A percentile compares a stretch with the other conserved stretches of the same genome.
Conservation (phyloP, 2,888 invertebrate genomes). For the Imbricaverruca yamaguchii region DNA sequence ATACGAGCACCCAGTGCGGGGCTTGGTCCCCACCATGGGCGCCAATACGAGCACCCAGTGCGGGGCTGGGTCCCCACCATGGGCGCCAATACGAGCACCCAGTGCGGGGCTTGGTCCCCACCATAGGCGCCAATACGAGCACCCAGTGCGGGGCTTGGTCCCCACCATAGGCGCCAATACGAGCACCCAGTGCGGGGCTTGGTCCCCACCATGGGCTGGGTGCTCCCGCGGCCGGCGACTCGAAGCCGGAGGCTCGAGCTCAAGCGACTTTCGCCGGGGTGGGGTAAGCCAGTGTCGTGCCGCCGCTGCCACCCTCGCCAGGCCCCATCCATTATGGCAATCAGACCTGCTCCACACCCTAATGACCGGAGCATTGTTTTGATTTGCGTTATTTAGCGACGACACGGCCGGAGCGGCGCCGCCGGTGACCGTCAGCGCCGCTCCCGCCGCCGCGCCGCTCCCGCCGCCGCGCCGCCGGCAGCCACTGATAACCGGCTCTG, state of each 20-base stretch:
- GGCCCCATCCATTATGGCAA: not conserved
- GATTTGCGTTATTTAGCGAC: constrained; percentile 7
- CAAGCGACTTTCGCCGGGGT: not conserved
- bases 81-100: not conserved
- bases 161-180: not conserved
- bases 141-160: not conserved
- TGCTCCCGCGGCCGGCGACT: not conserved
- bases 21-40: not conserved
- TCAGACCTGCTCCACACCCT: not conserved
- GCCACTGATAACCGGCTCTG: not conserved
- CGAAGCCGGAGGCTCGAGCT: not conserved
- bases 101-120: not conserved
- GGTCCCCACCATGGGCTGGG: not conserved
- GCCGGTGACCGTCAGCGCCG: too few species aligned
- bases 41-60: not conserved
- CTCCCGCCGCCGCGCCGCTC: too few species aligned
- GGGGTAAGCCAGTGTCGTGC: not conserved
- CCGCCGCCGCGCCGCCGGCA: not conserved
- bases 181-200: not conserved
- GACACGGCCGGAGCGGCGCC: too few species aligned
- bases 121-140: not conserved
- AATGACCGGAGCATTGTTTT: not conserved
- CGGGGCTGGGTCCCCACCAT: not conserved
- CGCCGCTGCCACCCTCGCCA: not conserved
- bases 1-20: not conserved